Evolutionary conservation across 2,113 vertebrate species (phyloP).

Genomic region (Anoplopoma fimbria): DNA sequence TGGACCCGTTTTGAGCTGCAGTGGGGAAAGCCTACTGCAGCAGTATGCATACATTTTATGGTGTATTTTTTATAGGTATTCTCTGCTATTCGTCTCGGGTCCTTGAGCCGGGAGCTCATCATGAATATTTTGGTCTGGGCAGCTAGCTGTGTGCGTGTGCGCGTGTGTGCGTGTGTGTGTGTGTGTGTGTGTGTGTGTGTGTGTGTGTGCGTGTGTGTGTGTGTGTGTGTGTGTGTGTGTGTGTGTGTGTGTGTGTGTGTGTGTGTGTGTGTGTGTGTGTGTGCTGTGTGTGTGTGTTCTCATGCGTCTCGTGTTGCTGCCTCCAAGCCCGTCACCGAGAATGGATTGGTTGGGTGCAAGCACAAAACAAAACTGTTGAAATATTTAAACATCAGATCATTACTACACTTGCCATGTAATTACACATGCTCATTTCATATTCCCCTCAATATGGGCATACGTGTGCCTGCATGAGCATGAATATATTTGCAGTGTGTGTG

Average conservation of each 20-base stretch:
- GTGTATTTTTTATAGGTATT: slow-evolving; percentile 22
- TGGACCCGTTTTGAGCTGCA: background rate
- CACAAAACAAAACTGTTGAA: slow-evolving; percentile 72
- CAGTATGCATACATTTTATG: slow-evolving; percentile 41
- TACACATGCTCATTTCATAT: slow-evolving; percentile 67
- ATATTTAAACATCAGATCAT: slow-evolving; percentile 81
- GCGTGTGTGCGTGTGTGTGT: no score
- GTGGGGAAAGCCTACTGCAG: no score
- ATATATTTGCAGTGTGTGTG: slow-evolving; percentile 11
- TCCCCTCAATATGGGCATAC: slow-evolving; percentile 13
- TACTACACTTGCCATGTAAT: slow-evolving; percentile 70
- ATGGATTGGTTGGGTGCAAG: slow-evolving; percentile 56
- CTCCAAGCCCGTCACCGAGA: slow-evolving; percentile 52
- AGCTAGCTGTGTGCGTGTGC: no score
- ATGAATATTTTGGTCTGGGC: slow-evolving; percentile 66
- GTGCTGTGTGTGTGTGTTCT: no score
- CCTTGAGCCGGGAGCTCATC: slow-evolving; percentile 51
- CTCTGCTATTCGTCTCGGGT: slow-evolving; percentile 25
- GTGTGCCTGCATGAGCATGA: slow-evolving; percentile 5
- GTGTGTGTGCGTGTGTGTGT: no score
- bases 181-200: no score
- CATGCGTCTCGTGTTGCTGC: slow-evolving; percentile 54
- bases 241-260: no score
- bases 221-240: no score
- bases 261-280: no score